Evolutionary conservation across 2,797 vertebrate species (phyloP).

Genomic region (Poeciliopsis presidionis): DNA sequence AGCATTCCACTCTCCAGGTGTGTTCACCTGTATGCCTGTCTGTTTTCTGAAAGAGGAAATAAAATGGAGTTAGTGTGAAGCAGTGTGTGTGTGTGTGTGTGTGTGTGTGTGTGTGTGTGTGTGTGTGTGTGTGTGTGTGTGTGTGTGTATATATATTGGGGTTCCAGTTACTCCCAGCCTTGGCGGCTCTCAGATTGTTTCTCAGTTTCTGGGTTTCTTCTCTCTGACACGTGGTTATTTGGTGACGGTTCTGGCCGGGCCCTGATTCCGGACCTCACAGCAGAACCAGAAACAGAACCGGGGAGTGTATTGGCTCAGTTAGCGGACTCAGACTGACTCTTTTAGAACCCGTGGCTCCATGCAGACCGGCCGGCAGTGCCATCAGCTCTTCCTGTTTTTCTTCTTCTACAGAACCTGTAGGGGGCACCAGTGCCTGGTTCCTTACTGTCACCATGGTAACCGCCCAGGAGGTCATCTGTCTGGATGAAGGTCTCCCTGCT

Average conservation of each 20-base stretch:
- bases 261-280: too few species aligned
- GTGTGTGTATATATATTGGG: too few species aligned
- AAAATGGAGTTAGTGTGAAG: background rate
- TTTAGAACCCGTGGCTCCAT: too few species aligned
- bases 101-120: background rate
- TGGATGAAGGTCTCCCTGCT: background rate
- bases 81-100: background rate
- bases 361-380: too few species aligned
- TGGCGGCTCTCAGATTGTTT: background rate
- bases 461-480: background rate
- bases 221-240: too few species aligned
- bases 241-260: background rate
- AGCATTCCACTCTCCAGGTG: background rate
- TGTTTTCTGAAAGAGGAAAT: constrained; percentile 1
- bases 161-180: too few species aligned
- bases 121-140: background rate
- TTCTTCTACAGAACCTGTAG: background rate
- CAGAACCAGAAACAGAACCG: too few species aligned
- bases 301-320: too few species aligned
- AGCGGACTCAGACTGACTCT: too few species aligned
- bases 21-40: background rate
- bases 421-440: background rate
- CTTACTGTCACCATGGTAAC: constrained; percentile 9
- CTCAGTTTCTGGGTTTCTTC: too few species aligned
- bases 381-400: background rate